phyloP scores from a whole-genome alignment of 2,113 vertebrate genomes.

The Microcebus tavaratra region DNA sequence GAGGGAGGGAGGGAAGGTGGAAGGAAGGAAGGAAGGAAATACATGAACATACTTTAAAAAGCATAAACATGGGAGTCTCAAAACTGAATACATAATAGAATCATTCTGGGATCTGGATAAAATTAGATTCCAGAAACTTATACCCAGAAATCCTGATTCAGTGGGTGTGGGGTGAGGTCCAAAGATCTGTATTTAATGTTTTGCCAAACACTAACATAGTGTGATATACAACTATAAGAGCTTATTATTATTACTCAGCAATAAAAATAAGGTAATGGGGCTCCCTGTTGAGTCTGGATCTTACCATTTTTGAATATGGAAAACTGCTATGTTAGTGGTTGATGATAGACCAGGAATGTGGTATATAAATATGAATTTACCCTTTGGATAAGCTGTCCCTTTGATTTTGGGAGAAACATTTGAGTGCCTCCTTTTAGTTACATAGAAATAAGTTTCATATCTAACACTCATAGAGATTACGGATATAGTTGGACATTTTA shows the following conservation, averaged over 20 bases:
- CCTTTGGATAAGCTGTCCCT: not conserved
- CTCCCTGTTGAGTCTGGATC: not conserved
- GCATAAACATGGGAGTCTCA: not conserved
- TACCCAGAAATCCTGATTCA: not conserved
- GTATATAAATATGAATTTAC: not conserved
- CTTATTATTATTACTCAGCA: not conserved
- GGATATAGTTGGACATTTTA: not conserved
- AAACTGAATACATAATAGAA: not conserved
- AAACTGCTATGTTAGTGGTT: not conserved
- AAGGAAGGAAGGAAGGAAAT: not conserved
- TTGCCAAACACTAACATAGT: not conserved
- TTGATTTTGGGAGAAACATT: not conserved
- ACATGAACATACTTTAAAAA: not conserved
- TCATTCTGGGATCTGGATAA: not conserved
- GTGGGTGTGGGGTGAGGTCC: not conserved
- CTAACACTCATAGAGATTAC: not conserved
- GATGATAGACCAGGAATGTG: not conserved
- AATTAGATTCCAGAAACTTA: not conserved
- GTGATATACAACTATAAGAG: not conserved
- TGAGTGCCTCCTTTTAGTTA: not conserved
- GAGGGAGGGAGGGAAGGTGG: no score
- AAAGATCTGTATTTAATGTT: not conserved
- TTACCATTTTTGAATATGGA: not conserved
- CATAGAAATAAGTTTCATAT: not conserved
- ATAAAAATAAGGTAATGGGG: not conserved